Conservation (phyloP, 2,113 vertebrate genomes). For the Triplophysa dalaica region DNA sequence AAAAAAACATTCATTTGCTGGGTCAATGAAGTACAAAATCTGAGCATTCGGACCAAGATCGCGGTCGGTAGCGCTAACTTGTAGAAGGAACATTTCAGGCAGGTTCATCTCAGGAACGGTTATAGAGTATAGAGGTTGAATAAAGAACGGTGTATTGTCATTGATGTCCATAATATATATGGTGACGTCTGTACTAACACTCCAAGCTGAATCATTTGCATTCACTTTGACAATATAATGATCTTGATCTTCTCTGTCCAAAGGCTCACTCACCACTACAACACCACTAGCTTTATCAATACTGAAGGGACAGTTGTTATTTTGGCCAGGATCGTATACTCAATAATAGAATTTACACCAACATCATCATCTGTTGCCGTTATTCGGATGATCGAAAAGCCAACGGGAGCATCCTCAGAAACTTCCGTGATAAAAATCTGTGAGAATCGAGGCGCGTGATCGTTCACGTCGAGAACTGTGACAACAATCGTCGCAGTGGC, state of each 20-base stretch:
- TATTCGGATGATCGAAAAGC: constrained; percentile 65
- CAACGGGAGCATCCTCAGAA: constrained; percentile 67
- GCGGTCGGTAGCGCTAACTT: constrained; percentile 68
- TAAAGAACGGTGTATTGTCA: constrained; percentile 73
- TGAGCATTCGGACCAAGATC: constrained; percentile 66
- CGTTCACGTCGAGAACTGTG: constrained; percentile 73
- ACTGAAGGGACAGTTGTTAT: constrained; percentile 61
- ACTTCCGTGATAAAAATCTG: constrained; percentile 67
- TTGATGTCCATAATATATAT: constrained; percentile 71
- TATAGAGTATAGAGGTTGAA: constrained; percentile 53
- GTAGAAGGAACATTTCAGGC: constrained; percentile 62
- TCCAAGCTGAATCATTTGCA: constrained; percentile 77
- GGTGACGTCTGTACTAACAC: constrained; percentile 70
- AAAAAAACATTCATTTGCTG: constrained; percentile 68
- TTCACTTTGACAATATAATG: constrained; percentile 69
- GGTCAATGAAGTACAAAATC: constrained; percentile 70
- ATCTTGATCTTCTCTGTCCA: constrained; percentile 72
- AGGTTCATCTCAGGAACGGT: constrained; percentile 63
- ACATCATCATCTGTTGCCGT: constrained; percentile 69
- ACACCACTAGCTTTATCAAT: constrained; percentile 66
- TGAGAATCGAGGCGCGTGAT: constrained; percentile 72
- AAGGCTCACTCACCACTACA: constrained; percentile 57
- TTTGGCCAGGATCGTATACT: constrained; percentile 64
- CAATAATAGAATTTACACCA: constrained; percentile 64
- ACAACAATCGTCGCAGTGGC: constrained; percentile 63